Percentiles rank a stretch among this genome's conserved stretches.
Conservation (phyloP, 1,140 invertebrate species). For the Zaprionus capensis region DNA sequence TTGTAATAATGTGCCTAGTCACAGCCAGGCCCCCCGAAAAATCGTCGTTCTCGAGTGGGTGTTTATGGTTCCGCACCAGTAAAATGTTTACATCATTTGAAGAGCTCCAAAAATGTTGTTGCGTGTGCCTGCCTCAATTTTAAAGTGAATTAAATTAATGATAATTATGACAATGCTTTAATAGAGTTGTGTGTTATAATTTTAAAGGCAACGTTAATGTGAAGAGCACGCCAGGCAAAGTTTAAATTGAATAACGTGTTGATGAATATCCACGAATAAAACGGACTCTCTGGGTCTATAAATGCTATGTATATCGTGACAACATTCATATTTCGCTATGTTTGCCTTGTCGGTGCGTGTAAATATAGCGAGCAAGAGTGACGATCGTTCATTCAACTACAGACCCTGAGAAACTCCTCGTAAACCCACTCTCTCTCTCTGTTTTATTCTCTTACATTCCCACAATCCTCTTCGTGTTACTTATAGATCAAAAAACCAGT, state of each 20-base stretch:
- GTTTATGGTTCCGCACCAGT: background rate
- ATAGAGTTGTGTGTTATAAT: conserved; percentile 11
- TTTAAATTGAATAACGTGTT: background rate
- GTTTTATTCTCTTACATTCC: no score
- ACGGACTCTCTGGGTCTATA: background rate
- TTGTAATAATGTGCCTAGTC: background rate
- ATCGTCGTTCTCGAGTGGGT: background rate
- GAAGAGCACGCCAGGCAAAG: background rate
- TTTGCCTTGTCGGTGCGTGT: conserved; percentile 45
- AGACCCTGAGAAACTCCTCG: conserved; percentile 38
- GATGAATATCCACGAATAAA: background rate
- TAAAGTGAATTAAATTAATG: conserved; percentile 18
- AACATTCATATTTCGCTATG: conserved; percentile 40
- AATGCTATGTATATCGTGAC: conserved; percentile 42
- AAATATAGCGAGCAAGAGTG: conserved; percentile 40
- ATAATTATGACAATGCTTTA: conserved; percentile 8
- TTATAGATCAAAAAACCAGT: conserved; percentile 58
- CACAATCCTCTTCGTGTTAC: background rate
- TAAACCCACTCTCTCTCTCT: conserved; percentile 1
- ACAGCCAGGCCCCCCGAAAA: conserved; percentile 5
- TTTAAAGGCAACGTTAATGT: conserved; percentile 19
- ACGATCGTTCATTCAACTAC: conserved; percentile 64
- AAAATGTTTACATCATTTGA: background rate
- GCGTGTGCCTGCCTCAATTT: conserved; percentile 14
- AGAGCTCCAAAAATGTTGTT: background rate